These are phyloP conservation scores for Nemopilema nomurai DNA, from an alignment of 30 jellyfish, hydroid and myxozoan species.

Conservation along the genomic window DNA sequence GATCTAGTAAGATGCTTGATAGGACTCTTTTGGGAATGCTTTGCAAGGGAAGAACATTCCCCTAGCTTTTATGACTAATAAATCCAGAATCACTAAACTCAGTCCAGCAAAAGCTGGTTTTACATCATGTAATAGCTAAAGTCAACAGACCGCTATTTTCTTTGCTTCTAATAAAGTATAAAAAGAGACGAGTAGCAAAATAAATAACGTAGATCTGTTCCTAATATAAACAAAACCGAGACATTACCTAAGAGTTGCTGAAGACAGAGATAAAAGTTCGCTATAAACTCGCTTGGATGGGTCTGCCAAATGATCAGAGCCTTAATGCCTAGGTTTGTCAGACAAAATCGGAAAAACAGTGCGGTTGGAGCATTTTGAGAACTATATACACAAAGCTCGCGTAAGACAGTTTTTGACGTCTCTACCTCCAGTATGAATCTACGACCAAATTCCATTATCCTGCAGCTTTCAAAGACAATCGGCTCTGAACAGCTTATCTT, in stretches of 20 bases:
- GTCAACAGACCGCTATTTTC: too few relatives aligned
- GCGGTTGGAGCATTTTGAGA: background rate
- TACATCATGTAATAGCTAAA: too few relatives aligned
- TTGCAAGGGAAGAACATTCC: too few relatives aligned
- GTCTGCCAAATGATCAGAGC: background rate
- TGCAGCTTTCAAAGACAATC: background rate
- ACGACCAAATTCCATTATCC: background rate
- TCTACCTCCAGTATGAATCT: background rate
- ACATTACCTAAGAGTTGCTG: background rate
- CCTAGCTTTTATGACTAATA: too few relatives aligned
- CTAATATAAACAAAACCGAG: background rate
- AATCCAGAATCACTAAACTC: too few relatives aligned
- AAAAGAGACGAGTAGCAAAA: background rate
- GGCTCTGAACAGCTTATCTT: background rate
- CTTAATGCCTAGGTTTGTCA: background rate
- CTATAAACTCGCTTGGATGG: background rate
- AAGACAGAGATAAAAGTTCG: background rate
- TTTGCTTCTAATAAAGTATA: background rate
- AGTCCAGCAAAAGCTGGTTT: too few relatives aligned
- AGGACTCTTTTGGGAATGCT: too few relatives aligned
- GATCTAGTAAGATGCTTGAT: too few relatives aligned
- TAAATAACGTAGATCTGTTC: background rate
- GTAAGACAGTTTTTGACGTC: background rate
- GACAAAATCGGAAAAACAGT: slow-evolving; percentile 1
- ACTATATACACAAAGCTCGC: background rate